Evolutionary conservation across 2,888 invertebrate genomes (phyloP).

Genomic region (Cheilosia variabilis): DNA sequence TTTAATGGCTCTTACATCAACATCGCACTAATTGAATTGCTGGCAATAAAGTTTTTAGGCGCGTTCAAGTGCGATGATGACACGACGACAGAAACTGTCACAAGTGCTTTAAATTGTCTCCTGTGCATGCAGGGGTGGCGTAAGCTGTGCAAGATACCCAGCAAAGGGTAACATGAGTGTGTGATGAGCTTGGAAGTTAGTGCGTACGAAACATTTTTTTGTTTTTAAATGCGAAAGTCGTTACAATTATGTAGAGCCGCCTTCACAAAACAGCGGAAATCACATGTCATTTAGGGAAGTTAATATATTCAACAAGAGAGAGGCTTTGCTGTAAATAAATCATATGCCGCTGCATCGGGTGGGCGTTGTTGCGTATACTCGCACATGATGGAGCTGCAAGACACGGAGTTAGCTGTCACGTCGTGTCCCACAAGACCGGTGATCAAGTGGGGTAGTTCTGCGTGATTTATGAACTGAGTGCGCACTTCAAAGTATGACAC

Average conservation of each 20-base stretch:
- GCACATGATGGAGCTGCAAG: too few relatives aligned
- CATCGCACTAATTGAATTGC: conserved; percentile 76
- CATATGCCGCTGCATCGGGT: conserved; percentile 29
- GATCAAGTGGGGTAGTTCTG: too few relatives aligned
- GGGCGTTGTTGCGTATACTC: neutral
- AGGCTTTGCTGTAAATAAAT: conserved; percentile 34
- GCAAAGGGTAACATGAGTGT: conserved; percentile 65
- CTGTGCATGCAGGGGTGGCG: neutral
- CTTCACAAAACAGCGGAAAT: conserved; percentile 55
- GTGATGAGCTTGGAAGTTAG: conserved; percentile 44
- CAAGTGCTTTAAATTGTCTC: conserved; percentile 74
- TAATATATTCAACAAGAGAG: conserved; percentile 46
- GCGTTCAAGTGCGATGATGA: conserved; percentile 52
- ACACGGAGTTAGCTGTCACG: too few relatives aligned
- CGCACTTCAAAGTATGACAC: too few relatives aligned
- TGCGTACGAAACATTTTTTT: conserved; percentile 10
- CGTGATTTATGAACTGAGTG: too few relatives aligned
- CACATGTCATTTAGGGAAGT: conserved; percentile 48
- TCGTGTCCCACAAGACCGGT: too few relatives aligned
- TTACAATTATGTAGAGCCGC: conserved; percentile 63
- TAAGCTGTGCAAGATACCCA: neutral
- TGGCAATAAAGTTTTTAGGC: conserved; percentile 75
- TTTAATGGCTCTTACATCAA: conserved; percentile 75
- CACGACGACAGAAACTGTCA: conserved; percentile 44
- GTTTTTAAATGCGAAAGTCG: conserved; percentile 60